Percentiles rank a stretch among this genome's conserved stretches.
Evolutionary conservation across 92 coral and sea anemone species (phyloP).

Genomic region (Anthopleura xanthogrammica): DNA sequence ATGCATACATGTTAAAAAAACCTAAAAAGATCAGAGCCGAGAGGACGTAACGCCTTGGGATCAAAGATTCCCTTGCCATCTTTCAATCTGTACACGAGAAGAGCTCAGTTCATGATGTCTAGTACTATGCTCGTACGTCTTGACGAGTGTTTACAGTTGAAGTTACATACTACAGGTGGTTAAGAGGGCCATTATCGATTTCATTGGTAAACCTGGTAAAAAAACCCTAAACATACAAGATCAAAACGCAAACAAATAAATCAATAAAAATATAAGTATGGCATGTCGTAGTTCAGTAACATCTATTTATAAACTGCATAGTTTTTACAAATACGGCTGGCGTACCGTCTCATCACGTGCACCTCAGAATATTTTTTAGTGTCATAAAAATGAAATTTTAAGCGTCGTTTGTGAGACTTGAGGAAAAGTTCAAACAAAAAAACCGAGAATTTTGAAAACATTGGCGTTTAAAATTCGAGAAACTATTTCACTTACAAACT

Average conservation of each 20-base stretch:
- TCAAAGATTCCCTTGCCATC: constrained; percentile 8
- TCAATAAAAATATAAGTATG: background rate
- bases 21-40: constrained; percentile 74
- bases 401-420: too few relatives aligned
- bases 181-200: background rate
- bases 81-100: background rate
- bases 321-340: too few relatives aligned
- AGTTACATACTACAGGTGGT: constrained; percentile 17
- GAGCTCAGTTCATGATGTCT: too few relatives aligned
- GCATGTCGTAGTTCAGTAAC: background rate
- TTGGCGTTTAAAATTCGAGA: too few relatives aligned
- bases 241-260: background rate
- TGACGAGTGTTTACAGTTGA: background rate
- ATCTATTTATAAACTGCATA: background rate
- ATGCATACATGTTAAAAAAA: constrained; percentile 73
- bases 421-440: too few relatives aligned
- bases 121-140: too few relatives aligned
- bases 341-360: too few relatives aligned
- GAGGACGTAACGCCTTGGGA: constrained; percentile 78
- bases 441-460: too few relatives aligned
- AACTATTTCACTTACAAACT: too few relatives aligned
- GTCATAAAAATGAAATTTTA: too few relatives aligned
- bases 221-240: background rate
- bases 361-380: too few relatives aligned
- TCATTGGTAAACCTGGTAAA: background rate